phyloP scores from a whole-genome alignment of 2,888 invertebrate genomes.

The Dryococelus australis region DNA sequence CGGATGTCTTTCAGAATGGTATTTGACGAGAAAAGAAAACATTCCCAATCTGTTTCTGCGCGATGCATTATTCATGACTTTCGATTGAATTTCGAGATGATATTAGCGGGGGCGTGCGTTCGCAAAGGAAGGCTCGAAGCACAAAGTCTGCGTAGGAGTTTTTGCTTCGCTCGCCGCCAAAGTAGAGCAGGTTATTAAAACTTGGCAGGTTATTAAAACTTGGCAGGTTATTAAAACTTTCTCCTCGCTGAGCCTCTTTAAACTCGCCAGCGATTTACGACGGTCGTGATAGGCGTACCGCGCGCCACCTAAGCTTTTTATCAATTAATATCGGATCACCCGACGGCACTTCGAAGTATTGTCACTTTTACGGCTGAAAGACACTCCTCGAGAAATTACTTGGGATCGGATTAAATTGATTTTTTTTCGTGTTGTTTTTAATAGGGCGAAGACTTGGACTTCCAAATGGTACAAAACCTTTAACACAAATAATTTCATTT shows the following conservation, averaged over 20 bases:
- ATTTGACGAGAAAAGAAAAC: neutral
- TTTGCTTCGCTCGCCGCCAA: neutral
- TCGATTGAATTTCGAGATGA: neutral
- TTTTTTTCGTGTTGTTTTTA: no score
- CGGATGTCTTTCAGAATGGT: neutral
- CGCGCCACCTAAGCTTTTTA: neutral
- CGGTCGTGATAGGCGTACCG: neutral
- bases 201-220: slow-evolving; percentile 16
- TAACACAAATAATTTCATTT: no score
- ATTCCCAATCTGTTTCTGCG: neutral
- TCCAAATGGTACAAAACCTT: no score
- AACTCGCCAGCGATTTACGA: neutral
- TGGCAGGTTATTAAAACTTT: slow-evolving; percentile 12
- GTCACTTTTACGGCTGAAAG: neutral
- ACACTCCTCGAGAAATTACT: neutral
- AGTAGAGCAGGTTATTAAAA: neutral
- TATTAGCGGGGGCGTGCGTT: neutral
- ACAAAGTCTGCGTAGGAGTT: neutral
- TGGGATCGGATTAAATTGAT: no score
- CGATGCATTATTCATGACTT: neutral
- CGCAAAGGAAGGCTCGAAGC: neutral
- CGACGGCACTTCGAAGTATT: neutral
- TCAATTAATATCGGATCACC: neutral
- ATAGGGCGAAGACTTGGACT: no score
- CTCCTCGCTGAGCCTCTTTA: neutral